Conservation (phyloP, 2,113 vertebrate genomes). For the Capreolus pygargus region DNA sequence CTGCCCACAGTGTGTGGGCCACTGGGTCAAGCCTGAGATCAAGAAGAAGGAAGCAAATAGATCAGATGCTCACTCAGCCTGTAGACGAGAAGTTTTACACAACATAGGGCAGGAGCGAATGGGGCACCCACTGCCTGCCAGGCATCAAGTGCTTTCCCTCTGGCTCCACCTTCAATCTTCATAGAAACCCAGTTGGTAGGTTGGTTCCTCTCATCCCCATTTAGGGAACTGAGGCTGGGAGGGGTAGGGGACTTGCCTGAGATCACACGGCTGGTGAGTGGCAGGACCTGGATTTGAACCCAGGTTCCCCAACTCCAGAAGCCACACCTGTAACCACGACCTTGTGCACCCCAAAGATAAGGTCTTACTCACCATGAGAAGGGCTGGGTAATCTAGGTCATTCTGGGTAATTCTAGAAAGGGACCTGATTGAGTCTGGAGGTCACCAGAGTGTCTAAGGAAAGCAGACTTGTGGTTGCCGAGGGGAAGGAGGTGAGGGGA, state of each 20-base stretch:
- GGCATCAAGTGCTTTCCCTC: neutral
- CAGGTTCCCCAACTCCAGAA: neutral
- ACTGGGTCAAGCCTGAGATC: neutral
- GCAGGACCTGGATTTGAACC: neutral
- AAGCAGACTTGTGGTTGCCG: neutral
- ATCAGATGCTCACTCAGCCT: neutral
- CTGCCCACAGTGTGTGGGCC: neutral
- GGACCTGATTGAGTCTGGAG: neutral
- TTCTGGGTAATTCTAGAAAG: neutral
- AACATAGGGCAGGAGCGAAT: neutral
- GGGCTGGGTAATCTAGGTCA: neutral
- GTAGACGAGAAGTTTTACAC: neutral
- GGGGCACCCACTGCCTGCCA: fast-evolving
- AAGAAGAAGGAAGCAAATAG: neutral
- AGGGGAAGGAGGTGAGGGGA: neutral
- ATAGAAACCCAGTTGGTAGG: neutral
- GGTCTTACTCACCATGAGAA: neutral
- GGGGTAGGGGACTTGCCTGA: neutral
- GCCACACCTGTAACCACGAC: neutral
- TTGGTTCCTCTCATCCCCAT: too few relatives aligned
- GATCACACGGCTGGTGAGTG: neutral
- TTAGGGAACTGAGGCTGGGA: neutral
- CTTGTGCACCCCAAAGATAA: neutral
- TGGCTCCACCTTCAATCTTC: neutral
- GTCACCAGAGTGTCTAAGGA: neutral